Evolutionary conservation across 2,113 vertebrate genomes (phyloP).

Genomic region (Electrona antarctica): DNA sequence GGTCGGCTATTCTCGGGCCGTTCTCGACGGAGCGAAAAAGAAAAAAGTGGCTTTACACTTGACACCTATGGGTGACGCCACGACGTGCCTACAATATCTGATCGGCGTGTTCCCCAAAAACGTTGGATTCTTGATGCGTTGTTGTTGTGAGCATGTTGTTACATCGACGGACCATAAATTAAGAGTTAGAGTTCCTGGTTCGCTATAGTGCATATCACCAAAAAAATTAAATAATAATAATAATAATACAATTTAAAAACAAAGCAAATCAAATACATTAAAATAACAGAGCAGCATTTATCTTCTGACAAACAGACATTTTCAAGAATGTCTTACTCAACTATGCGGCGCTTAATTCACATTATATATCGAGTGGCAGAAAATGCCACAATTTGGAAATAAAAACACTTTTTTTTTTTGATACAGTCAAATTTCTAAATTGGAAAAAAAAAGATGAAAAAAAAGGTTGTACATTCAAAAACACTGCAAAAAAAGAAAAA

Average conservation of each 20-base stretch:
- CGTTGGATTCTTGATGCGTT: no score
- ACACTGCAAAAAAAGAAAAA: slow-evolving; percentile 35
- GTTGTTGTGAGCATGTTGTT: no score
- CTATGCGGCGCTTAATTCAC: slow-evolving; percentile 77
- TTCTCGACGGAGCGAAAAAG: no score
- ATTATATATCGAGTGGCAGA: slow-evolving; percentile 70
- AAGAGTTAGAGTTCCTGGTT: slow-evolving; percentile 75
- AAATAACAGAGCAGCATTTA: slow-evolving; percentile 84
- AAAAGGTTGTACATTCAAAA: slow-evolving; percentile 64
- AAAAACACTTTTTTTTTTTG: slow-evolving; percentile 18
- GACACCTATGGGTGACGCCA: no score
- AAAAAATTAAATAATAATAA: not conserved
- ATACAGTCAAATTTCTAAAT: slow-evolving; percentile 27
- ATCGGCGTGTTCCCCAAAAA: no score
- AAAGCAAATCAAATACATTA: not conserved
- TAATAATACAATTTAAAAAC: not conserved
- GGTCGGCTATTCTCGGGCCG: no score
- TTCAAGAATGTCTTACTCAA: slow-evolving; percentile 68
- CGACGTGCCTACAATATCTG: no score
- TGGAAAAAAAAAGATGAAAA: slow-evolving; percentile 34
- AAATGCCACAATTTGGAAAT: slow-evolving; percentile 28
- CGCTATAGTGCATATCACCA: slow-evolving; percentile 84
- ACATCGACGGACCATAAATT: not conserved
- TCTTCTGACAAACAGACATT: slow-evolving; percentile 78
- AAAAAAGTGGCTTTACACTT: no score